phyloP scores from a whole-genome alignment of 2,797 vertebrate species.

The Chelon auratus region DNA sequence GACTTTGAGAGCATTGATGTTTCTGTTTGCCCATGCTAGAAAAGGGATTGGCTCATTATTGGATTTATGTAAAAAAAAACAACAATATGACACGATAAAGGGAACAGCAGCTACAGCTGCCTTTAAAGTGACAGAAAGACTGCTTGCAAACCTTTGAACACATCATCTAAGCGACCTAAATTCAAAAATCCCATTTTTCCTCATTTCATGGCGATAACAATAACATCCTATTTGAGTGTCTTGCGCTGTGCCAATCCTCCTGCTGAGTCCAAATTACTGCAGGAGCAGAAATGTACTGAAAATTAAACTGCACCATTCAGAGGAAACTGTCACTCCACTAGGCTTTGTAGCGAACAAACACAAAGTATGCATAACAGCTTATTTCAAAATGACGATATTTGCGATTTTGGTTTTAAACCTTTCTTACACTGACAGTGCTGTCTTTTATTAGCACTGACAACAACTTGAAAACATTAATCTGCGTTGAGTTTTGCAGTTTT shows the following conservation, averaged over 20 bases:
- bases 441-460: too few species aligned
- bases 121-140: slow-evolving; percentile 49
- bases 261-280: slow-evolving; percentile 50
- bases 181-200: slow-evolving; percentile 62
- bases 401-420: slow-evolving; percentile 2
- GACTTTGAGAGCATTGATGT: not conserved
- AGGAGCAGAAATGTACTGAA: slow-evolving; percentile 28
- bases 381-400: slow-evolving; percentile 5
- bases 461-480: not conserved
- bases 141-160: slow-evolving; percentile 54
- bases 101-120: slow-evolving; percentile 19
- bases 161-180: slow-evolving; percentile 56
- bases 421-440: not conserved
- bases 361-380: not conserved
- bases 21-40: slow-evolving; percentile 13
- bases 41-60: slow-evolving; percentile 19
- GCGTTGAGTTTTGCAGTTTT: not conserved
- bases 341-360: not conserved
- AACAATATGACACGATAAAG: slow-evolving; percentile 23
- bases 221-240: slow-evolving; percentile 52
- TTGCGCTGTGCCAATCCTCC: slow-evolving; percentile 28
- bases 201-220: slow-evolving; percentile 63
- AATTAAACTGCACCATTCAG: slow-evolving; percentile 24
- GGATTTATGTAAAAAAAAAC: slow-evolving; percentile 35
- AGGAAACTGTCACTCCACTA: not conserved